A percentile compares a stretch with the other conserved stretches of the same genome.
Evolutionary conservation across 2,113 vertebrate species (phyloP).

Genomic region (Mormoops blainvillei): DNA sequence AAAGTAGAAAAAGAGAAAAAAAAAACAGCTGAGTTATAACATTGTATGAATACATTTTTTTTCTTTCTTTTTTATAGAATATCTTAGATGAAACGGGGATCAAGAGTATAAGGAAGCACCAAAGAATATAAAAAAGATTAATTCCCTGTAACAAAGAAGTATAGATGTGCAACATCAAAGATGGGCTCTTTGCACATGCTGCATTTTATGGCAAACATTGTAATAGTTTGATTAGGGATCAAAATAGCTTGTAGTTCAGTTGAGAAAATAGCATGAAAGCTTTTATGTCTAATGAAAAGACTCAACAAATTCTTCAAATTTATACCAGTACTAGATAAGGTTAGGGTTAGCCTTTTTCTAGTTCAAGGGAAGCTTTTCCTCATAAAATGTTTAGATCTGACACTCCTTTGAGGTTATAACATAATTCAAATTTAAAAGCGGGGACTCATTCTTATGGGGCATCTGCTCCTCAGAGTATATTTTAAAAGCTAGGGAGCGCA

Average conservation of each 20-base stretch:
- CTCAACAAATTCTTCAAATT: slow-evolving; percentile 7
- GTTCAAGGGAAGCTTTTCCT: slow-evolving; percentile 18
- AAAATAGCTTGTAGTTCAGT: background rate
- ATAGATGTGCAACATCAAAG: background rate
- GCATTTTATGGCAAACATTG: slow-evolving; percentile 26
- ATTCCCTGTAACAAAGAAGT: background rate
- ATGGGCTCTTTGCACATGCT: background rate
- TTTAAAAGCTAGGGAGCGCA: background rate
- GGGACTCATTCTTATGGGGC: background rate
- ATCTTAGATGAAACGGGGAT: background rate
- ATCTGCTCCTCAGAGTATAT: background rate
- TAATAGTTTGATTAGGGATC: slow-evolving; percentile 40
- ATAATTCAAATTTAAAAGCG: slow-evolving; percentile 44
- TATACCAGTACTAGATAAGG: background rate
- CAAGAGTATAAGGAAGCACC: background rate
- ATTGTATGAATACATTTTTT: background rate
- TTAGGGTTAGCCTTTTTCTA: background rate
- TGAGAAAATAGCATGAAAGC: slow-evolving; percentile 9
- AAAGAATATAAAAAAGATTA: slow-evolving; percentile 9
- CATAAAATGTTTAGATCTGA: slow-evolving; percentile 21
- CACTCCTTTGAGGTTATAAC: background rate
- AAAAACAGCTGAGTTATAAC: background rate
- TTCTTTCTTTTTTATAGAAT: background rate
- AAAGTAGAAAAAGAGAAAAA: background rate
- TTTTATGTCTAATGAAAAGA: slow-evolving; percentile 44